Percentiles rank a stretch among this genome's conserved stretches.
These are phyloP conservation scores for Pelodiscus sinensis DNA, from an alignment of 2,113 vertebrate genomes.

Conservation along the genomic window DNA sequence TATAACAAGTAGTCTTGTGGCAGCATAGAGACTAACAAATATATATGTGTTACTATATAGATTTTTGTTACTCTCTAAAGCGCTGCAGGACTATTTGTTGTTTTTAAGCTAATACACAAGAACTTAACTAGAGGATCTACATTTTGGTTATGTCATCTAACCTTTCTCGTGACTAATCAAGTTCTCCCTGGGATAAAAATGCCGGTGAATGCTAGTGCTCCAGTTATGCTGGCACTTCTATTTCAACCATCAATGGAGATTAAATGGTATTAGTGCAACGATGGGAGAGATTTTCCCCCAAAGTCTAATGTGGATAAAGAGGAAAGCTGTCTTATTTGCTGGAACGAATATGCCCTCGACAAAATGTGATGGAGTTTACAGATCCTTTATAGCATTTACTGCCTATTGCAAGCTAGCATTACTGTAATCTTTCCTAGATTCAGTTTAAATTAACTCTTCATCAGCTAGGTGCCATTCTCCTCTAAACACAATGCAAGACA, in stretches of 20 bases:
- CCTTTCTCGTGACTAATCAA: background rate
- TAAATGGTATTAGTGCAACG: background rate
- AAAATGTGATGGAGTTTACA: conserved; percentile 4
- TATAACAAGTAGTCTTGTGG: no score
- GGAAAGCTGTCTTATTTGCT: background rate
- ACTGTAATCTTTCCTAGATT: conserved; percentile 12
- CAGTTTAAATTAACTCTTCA: background rate
- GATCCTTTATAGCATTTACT: background rate
- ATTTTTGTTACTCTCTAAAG: no score
- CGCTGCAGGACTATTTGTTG: no score
- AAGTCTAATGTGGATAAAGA: background rate
- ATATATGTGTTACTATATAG: no score
- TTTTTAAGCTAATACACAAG: no score
- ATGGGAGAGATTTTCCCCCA: background rate
- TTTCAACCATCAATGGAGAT: background rate
- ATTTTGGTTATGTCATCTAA: background rate
- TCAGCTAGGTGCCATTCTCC: background rate
- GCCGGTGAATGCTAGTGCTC: background rate
- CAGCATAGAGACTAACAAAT: no score
- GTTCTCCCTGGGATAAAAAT: background rate
- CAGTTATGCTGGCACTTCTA: background rate
- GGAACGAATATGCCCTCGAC: background rate
- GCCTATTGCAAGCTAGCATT: background rate
- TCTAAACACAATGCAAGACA: background rate
- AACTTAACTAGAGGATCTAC: background rate